Base-by-base conservation (phyloP, 37 sponge, comb jelly and placozoan species). In the Eunapius fragilis region DNA sequence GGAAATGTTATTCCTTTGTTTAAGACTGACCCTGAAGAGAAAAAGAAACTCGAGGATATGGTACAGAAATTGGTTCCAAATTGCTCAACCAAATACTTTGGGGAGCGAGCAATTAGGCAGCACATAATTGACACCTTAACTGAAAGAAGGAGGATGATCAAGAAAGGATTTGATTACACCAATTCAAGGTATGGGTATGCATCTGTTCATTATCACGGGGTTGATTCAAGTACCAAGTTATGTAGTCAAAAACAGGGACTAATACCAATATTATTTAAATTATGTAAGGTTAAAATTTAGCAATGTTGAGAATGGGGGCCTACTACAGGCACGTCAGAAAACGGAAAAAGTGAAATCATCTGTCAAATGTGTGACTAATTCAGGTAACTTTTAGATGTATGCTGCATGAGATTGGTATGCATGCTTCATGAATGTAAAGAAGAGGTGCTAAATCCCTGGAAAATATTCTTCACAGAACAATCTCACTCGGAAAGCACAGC, bases 151-250 rank as follows among this genome's bases (percentile, higher is more conserved):
- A 30, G 77, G 37, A 36, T 41, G 77, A 33, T 76, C 34, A 76
- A 76, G 30, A 76, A 76, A 32, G 77, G 77, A 36, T 41, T 41
- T 76, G 77, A 34, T 41, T 76, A 76, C 37, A 41, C 34, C 34
- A n/a, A n/a, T n/a, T n/a, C n/a, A 27, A 76, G 31, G 77, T 76
- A 34, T 33, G 34, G 25, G 77, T 33, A 34, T 73, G 32, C 24
- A 73, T 34, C 74, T 34, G 74, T 73, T 34, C 31, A 73, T 31
- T 33, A 73, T 34, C 74, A 73, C 26, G 32, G 31, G 74, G 32
- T 73, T 25, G 58, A 58, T 58, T 19, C 58, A 58, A 58, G 58
- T 58, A 58, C 58, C 58, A 58, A 58, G 58, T 58, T 58, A 58
- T 58, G 58, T 58, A 58, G 58, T 58, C 58, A 58, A 58, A 58